A percentile compares a stretch with the other conserved stretches of the same genome.
These are phyloP conservation scores for Drosophila kambysellisi DNA, from an alignment of 2,888 invertebrate genomes.

Conservation along the genomic window DNA sequence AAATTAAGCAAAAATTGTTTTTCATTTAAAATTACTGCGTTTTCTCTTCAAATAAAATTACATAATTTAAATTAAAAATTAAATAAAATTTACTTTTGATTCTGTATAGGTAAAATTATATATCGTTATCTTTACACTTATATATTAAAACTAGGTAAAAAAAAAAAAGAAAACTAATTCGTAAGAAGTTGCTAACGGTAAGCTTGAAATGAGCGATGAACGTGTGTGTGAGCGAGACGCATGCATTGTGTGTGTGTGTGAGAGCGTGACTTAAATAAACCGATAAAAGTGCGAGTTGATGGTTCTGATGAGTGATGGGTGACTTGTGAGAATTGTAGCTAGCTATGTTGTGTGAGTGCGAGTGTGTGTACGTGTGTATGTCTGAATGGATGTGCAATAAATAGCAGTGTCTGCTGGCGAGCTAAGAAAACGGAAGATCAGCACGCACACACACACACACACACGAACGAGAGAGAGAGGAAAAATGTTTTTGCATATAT, in stretches of 20 bases:
- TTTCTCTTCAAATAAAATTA: slow-evolving; percentile 70
- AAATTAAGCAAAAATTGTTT: slow-evolving; percentile 58
- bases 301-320: slow-evolving; percentile 12
- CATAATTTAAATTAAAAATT: slow-evolving; percentile 78
- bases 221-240: slow-evolving; percentile 38
- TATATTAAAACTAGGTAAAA: slow-evolving; percentile 68
- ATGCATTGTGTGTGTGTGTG: slow-evolving; percentile 37
- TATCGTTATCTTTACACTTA: slow-evolving; percentile 61
- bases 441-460: slow-evolving; percentile 9
- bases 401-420: slow-evolving; percentile 64
- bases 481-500: neutral
- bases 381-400: slow-evolving; percentile 59
- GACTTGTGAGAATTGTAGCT: slow-evolving; percentile 48
- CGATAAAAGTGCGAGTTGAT: slow-evolving; percentile 35
- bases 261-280: slow-evolving; percentile 59
- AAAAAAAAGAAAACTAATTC: slow-evolving; percentile 57
- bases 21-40: slow-evolving; percentile 52
- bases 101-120: slow-evolving; percentile 64
- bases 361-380: slow-evolving; percentile 25
- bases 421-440: slow-evolving; percentile 33
- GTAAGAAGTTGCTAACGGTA: slow-evolving; percentile 41
- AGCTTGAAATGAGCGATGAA: slow-evolving; percentile 52
- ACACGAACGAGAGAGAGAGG: slow-evolving; percentile 8
- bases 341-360: slow-evolving; percentile 37
- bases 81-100: slow-evolving; percentile 78